A percentile compares a stretch with the other conserved stretches of the same genome.
Evolutionary conservation across 2,797 vertebrate genomes (phyloP).

Genomic region (Diglossa cyanea): DNA sequence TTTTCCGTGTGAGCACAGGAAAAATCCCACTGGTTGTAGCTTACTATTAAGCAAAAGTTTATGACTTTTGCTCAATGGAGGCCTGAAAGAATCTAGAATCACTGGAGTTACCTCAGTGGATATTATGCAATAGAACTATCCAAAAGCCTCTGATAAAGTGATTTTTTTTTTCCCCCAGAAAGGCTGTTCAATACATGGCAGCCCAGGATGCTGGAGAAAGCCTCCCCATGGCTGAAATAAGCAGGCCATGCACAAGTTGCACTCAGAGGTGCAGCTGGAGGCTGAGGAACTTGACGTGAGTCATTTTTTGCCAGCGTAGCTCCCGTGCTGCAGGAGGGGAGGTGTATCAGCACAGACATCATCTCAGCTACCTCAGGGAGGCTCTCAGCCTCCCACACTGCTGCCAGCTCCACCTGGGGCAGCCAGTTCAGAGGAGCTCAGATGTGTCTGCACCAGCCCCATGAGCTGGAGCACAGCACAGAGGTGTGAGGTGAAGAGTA

Average conservation of each 20-base stretch:
- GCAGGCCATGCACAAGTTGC: not conserved
- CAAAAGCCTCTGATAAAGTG: not conserved
- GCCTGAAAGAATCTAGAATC: not conserved
- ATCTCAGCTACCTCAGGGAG: not conserved
- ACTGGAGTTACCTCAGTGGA: not conserved
- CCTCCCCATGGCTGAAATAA: accelerated
- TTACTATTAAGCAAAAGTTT: not conserved
- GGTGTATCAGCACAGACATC: not conserved
- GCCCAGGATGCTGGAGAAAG: not conserved
- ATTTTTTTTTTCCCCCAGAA: not conserved
- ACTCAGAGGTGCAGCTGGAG: not conserved
- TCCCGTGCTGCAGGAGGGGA: not conserved
- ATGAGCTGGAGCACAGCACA: not conserved
- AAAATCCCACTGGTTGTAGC: not conserved
- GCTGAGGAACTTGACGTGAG: not conserved
- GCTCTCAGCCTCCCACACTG: slow-evolving; percentile 12
- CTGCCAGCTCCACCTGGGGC: slow-evolving; percentile 38
- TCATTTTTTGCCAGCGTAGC: not conserved
- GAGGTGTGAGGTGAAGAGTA: accelerated
- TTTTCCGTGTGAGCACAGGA: not conserved
- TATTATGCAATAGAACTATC: not conserved
- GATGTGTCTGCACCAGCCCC: not conserved
- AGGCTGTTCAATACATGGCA: not conserved
- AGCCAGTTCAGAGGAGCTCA: not conserved
- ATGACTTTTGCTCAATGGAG: not conserved